Percentiles rank a stretch among this genome's conserved stretches.
These are phyloP conservation scores for Alexandromys oeconomus DNA, from an alignment of 2,797 vertebrate species.

Conservation along the genomic window DNA sequence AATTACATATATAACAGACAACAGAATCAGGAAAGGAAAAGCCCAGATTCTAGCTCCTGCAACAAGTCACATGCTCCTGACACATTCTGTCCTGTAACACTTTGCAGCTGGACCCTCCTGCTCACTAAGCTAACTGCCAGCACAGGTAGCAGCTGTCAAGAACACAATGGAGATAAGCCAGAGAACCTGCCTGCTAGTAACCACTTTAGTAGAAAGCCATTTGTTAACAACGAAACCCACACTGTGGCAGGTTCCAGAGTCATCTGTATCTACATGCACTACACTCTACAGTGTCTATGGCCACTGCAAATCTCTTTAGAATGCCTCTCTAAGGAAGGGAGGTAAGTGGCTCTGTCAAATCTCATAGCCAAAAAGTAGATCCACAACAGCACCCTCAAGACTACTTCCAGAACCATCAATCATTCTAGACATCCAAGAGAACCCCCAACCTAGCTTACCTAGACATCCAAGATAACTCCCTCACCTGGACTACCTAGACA, in stretches of 20 bases:
- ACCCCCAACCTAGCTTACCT: not conserved
- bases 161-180: not conserved
- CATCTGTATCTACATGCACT: not conserved
- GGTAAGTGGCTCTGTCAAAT: not conserved
- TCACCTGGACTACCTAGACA: not conserved
- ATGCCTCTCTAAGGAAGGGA: not conserved
- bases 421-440: not conserved
- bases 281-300: not conserved
- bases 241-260: not conserved
- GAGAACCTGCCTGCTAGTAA: not conserved
- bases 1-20: not conserved
- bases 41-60: not conserved
- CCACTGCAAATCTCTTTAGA: not conserved
- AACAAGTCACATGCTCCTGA: not conserved
- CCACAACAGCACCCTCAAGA: not conserved
- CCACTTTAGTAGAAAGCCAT: not conserved
- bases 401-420: not conserved
- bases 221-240: not conserved
- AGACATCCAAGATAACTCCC: not conserved
- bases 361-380: slow-evolving; percentile 7
- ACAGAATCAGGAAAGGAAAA: not conserved
- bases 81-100: not conserved
- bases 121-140: not conserved
- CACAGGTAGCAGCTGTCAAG: not conserved
- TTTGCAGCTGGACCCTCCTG: not conserved